These are phyloP conservation scores for Umimayanthus chanpuru DNA, from an alignment of 92 coral and sea anemone genomes.

Conservation along the genomic window DNA sequence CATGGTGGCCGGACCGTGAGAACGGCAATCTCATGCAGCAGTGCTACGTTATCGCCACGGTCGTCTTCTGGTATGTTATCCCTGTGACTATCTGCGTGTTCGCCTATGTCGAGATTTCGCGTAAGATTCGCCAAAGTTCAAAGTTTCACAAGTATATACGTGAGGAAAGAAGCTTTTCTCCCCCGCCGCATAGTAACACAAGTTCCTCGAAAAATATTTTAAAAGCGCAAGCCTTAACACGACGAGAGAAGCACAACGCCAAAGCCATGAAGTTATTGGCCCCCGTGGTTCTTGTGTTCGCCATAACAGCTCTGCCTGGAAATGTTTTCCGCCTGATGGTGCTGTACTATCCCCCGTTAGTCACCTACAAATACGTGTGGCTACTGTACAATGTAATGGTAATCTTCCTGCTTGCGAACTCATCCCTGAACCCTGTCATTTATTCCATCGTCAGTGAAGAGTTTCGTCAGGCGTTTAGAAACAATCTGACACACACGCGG, in stretches of 20 bases:
- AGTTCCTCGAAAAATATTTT: not conserved
- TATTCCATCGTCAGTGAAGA: slow-evolving; percentile 72
- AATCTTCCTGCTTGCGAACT: slow-evolving; percentile 52
- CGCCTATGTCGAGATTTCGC: slow-evolving; percentile 74
- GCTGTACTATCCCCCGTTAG: slow-evolving; percentile 48
- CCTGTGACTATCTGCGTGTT: slow-evolving; percentile 69
- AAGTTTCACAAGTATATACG: slow-evolving; percentile 60
- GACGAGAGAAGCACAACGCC: slow-evolving; percentile 56
- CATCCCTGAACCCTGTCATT: slow-evolving; percentile 68
- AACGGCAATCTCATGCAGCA: slow-evolving; percentile 10
- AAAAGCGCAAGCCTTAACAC: not conserved
- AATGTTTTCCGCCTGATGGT: slow-evolving; percentile 50
- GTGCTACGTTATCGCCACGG: slow-evolving; percentile 49
- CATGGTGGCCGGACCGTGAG: slow-evolving; percentile 21
- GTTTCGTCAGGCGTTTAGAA: slow-evolving; percentile 64
- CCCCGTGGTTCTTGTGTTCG: slow-evolving; percentile 71
- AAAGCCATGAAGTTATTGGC: slow-evolving; percentile 66
- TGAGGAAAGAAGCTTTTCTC: slow-evolving; percentile 13
- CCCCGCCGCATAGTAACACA: not conserved
- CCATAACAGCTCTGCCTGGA: slow-evolving; percentile 60
- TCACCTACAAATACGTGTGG: slow-evolving; percentile 48
- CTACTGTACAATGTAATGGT: slow-evolving; percentile 58
- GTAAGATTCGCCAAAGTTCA: slow-evolving; percentile 67
- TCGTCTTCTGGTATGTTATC: slow-evolving; percentile 59
- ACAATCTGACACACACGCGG: slow-evolving; percentile 5